Conservation (phyloP, 2,113 vertebrate genomes). For the Dicaeum eximium region DNA sequence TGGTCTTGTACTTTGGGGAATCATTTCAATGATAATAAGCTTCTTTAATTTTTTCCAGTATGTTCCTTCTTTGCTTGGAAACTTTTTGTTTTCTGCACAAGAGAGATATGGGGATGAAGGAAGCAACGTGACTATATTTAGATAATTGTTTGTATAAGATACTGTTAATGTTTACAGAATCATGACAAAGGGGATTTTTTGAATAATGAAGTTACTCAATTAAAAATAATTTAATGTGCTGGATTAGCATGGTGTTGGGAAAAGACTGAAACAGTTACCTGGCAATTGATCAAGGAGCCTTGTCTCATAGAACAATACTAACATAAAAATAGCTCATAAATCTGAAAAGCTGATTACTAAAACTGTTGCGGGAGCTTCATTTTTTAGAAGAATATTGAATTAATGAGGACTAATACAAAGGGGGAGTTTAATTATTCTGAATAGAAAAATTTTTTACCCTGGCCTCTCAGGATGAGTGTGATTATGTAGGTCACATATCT, state of each 20-base stretch:
- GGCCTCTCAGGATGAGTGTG: slow-evolving; percentile 8
- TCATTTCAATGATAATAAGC: not conserved
- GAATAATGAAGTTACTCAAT: slow-evolving; percentile 59
- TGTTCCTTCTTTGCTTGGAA: not conserved
- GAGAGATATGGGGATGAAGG: not conserved
- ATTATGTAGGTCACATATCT: slow-evolving; percentile 50
- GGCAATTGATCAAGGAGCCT: slow-evolving; percentile 61
- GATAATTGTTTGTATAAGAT: slow-evolving; percentile 7
- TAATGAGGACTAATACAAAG: slow-evolving; percentile 54
- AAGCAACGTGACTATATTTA: not conserved
- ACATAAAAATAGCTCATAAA: slow-evolving; percentile 68
- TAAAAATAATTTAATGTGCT: slow-evolving; percentile 56
- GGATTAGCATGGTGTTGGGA: slow-evolving; percentile 34
- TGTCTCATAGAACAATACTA: slow-evolving; percentile 62
- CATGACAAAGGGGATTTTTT: slow-evolving; percentile 35
- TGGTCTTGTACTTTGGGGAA: not conserved
- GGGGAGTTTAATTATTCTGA: slow-evolving; percentile 36
- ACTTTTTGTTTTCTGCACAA: not conserved
- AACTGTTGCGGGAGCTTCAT: slow-evolving; percentile 30
- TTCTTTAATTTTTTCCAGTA: not conserved
- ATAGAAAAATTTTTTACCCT: not conserved
- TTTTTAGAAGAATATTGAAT: slow-evolving; percentile 60
- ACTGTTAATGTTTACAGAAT: not conserved
- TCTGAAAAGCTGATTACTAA: slow-evolving; percentile 51
- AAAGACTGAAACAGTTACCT: slow-evolving; percentile 39